Evolutionary conservation across 2,113 vertebrate species (phyloP), one percentile per base, ranked within the genome.

Genomic region (Cheirogaleus medius): DNA sequence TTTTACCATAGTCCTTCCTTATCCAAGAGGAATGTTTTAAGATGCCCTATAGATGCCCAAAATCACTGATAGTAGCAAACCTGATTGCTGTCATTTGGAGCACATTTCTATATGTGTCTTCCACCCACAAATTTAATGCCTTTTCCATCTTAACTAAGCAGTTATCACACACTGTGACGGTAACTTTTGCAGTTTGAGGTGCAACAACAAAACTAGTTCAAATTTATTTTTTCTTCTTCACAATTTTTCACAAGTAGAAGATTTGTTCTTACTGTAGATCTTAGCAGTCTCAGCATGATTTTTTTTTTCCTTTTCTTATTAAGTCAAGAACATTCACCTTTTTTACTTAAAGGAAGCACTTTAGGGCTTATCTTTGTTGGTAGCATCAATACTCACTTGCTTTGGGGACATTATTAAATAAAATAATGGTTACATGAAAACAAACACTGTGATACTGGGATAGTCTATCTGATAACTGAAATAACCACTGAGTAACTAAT

Each of bases 21-120:
- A 76, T 76, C 27, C 73, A 76, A 44, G 27, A 32, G 14, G 8
- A 7, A 18, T 76, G 4, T 76, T 44, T 44, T 23, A 42, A 8
- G 13, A 29, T 3, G 0, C 13, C 25, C 39, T 29, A 25, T 44
- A 15, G 27, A 76, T 76, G 15, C 27, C 8, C 4, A 0, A 76
- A 76, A 47, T 15, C 73, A 76, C 27, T 9, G 27, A 76, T 32
- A 47, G 27, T 47, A 47, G 14, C 4, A 3, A 76, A 76, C 15
- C 27, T 76, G 44, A 47, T 76, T 47, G 73, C 44, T 76, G 42
- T 76, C 25, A 47, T 15, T 5, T 29, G 42, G 7, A 74, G 29
- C 15, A 47, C 29, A 37, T 44, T 42, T 73, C 3, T 1, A 14
- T 47, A 15, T 14, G 44, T 74, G 42, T 74, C 71, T 74, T 47